Base-by-base conservation (phyloP, 2,113 vertebrate species). In the Ahaetulla prasina region DNA sequence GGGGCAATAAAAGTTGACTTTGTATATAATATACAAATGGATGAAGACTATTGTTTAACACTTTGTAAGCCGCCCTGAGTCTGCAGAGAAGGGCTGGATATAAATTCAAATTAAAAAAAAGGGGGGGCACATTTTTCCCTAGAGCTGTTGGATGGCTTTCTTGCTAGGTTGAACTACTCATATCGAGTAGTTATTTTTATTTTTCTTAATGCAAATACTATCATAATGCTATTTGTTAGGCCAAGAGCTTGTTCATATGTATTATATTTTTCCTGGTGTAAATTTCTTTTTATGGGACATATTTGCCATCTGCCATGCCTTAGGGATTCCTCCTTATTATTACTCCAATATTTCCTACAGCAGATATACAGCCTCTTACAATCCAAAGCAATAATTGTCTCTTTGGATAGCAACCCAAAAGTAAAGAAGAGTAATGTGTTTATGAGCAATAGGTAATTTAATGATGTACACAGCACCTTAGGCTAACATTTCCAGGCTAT, bases 151-250 rank as follows among this genome's bases (percentile, higher is more conserved):
- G 20, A 68, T 53, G 30, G 25, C 14, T 53, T 53, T 49, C n/a
- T 52, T 68, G 57, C 22, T 63, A 53, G 57, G 85, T n/a, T 53
- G 47, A 9, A 68, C 20, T 16, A 43, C 43, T 22, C 53, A 88
- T 88, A 8, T 53, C 14, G 30, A 88, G n/a, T 91, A 88, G n/a
- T 91, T 87, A 20, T 87, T 53, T 52, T 68, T 57, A 74, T 92
- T 88, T 92, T 92, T 88, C 85, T 53, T 88, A 68, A 68, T 5
- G 87, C 53, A 92, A 92, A 53, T 43, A 88, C 85, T 87, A 18
- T 54, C 25, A 22, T 49, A 89, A 92, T 92, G 11, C 9, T 89
- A 89, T 92, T 89, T 92, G 30, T 84, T 47, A 52, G 18, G 23
- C 87, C 18, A 54, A 80, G 49, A 54, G 25, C 39, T 74, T 53